phyloP scores from a whole-genome alignment of 2,888 invertebrate species.

The Netelia inedita region DNA sequence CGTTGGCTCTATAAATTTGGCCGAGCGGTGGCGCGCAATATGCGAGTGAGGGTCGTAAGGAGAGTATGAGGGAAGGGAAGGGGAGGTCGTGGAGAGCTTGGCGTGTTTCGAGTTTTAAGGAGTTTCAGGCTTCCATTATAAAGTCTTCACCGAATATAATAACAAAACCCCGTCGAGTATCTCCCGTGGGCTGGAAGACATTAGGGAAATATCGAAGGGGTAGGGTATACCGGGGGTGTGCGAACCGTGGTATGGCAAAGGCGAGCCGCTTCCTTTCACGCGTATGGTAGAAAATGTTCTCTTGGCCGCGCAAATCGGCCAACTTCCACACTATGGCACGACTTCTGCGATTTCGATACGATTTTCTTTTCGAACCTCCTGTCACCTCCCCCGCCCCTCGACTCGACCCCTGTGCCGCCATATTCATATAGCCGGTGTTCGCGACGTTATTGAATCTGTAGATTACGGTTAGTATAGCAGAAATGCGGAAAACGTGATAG shows the following conservation, averaged over 20 bases:
- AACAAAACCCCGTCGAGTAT: slow-evolving; percentile 77
- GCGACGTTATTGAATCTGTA: slow-evolving; percentile 66
- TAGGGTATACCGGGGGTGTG: neutral
- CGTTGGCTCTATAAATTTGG: slow-evolving; percentile 66
- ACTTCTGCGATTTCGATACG: slow-evolving; percentile 77
- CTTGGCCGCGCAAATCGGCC: slow-evolving; percentile 63
- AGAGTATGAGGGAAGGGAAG: slow-evolving; percentile 40
- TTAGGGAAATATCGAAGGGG: slow-evolving; percentile 81
- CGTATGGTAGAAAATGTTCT: slow-evolving; percentile 30
- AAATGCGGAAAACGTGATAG: slow-evolving; percentile 59
- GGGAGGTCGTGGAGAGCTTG: slow-evolving; percentile 22
- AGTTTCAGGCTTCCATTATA: slow-evolving; percentile 84
- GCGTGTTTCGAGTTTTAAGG: slow-evolving; percentile 81
- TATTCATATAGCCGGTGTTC: slow-evolving; percentile 33
- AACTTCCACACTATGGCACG: slow-evolving; percentile 71
- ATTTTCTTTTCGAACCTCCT: slow-evolving; percentile 11
- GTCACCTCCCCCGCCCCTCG: neutral
- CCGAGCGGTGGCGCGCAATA: slow-evolving; percentile 58
- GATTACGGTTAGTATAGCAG: slow-evolving; percentile 55
- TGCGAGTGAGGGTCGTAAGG: slow-evolving; percentile 49
- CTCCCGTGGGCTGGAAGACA: slow-evolving; percentile 83
- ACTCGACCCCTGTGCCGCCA: neutral
- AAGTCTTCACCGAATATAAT: slow-evolving; percentile 85
- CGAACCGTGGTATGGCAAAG: neutral
- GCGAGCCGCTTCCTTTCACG: slow-evolving; percentile 28